Base-by-base conservation (phyloP, 2,888 invertebrate genomes). In the Megaustenia siamemsis region DNA sequence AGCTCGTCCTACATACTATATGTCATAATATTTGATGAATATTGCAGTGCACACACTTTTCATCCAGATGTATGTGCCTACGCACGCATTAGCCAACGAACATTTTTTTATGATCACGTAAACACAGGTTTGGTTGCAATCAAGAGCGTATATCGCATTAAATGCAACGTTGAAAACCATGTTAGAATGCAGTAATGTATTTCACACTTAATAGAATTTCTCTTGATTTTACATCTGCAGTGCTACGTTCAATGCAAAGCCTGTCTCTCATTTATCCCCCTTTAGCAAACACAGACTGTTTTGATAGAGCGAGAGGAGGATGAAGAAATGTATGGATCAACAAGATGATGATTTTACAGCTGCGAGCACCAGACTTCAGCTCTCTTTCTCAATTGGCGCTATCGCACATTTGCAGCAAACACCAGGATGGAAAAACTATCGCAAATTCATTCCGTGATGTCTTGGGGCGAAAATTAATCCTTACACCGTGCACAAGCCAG, bases 311-410 rank as follows among this genome's bases (percentile, higher is more conserved):
- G 12, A 40, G 81, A 71, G 32, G 56, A 81, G 49, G 81, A 81
- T 68, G 53, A 38, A 56, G 56, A 71, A 53, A 53, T 24, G 69
- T 81, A 32, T 81, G 71, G 81, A 71, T 81, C 81, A 81, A 81
- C 81, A 81, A 45, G 38, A 43, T 32, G 71, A 71, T 81, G 81
- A 81, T 81, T 81, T 81, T 56, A 81, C 81, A 81, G 81, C 81
- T 81, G 81, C 81, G 43, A 69, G 81, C 71, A 69, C 40, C 71
- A 40, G 81, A 35, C 38, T 1, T 56, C 38, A 68, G 35, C 81
- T 40, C 49, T 28, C 81, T 28, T 71, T 71, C 71, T 71, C 53
- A 80, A 71, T 81, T 81, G 56, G 56, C 71, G 66, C 28, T 81
- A 81, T 49, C 81, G 12, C 38, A 24, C 49, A 8, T 6, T 28